A percentile compares a stretch with the other conserved stretches of the same genome.
Conservation (phyloP, 1,140 invertebrate genomes). For the Dinothrombium tinctorium region DNA sequence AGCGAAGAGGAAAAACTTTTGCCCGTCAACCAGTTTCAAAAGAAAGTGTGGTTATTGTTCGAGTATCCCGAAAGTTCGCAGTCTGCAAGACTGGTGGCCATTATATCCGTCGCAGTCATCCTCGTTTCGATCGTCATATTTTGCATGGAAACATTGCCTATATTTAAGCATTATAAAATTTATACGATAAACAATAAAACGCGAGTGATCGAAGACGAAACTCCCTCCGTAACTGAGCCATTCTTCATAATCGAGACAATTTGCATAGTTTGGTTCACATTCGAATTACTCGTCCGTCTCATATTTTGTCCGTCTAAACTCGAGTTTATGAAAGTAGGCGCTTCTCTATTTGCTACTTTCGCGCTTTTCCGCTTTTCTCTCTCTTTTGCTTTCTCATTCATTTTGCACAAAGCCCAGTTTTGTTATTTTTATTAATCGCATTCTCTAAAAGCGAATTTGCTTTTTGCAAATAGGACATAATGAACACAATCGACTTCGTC, state of each 20-base stretch:
- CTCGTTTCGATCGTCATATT: constrained; percentile 97
- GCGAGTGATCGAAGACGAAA: constrained; percentile 82
- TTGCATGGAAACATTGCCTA: constrained; percentile 95
- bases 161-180: constrained; percentile 97
- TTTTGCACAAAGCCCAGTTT: too few relatives aligned
- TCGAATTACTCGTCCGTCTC: constrained; percentile 93
- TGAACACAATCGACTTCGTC: constrained; percentile 99
- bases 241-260: constrained; percentile 65
- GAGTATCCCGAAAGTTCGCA: constrained; percentile 99
- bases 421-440: too few relatives aligned
- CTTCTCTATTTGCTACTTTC: too few relatives aligned
- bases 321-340: constrained; percentile 62
- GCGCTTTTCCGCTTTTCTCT: too few relatives aligned
- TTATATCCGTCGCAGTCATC: constrained; percentile 98
- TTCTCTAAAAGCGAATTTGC: too few relatives aligned
- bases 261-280: constrained; percentile 69
- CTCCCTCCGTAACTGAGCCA: constrained; percentile 82
- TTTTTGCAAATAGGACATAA: constrained; percentile 96
- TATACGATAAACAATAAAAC: constrained; percentile 74
- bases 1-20: constrained; percentile 60
- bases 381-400: neutral
- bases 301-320: constrained; percentile 93
- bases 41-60: constrained; percentile 87
- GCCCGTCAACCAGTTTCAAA: constrained; percentile 82
- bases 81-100: constrained; percentile 90